A percentile compares a stretch with the other conserved stretches of the same genome.
Evolutionary conservation across 2,888 invertebrate genomes (phyloP).

Genomic region (Eledone cirrhosa): DNA sequence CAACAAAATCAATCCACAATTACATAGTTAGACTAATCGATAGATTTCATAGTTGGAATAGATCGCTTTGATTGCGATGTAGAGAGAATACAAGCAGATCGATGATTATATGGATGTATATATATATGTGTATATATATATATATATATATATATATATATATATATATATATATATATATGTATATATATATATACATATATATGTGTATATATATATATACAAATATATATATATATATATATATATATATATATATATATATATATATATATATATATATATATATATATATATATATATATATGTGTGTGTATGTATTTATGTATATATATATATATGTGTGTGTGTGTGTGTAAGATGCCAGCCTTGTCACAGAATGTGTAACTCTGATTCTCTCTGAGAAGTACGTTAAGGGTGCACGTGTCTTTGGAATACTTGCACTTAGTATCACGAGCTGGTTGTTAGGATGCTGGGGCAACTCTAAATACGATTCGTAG

Average conservation of each 20-base stretch:
- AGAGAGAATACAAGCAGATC: too few species aligned
- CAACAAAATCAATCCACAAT: too few species aligned
- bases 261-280: background rate
- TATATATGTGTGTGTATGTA: background rate
- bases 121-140: background rate
- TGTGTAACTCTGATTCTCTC: background rate
- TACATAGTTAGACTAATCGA: too few species aligned
- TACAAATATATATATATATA: background rate
- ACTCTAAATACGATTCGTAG: background rate
- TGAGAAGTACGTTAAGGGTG: background rate
- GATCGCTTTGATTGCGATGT: too few species aligned
- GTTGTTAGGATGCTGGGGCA: too few species aligned
- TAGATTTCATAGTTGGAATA: too few species aligned
- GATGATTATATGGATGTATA: background rate
- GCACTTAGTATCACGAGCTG: too few species aligned
- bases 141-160: background rate
- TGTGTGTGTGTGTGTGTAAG: background rate
- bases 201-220: slow-evolving; percentile 2
- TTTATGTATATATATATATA: background rate
- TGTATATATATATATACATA: background rate
- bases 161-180: slow-evolving; percentile 1
- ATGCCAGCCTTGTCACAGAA: background rate
- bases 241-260: background rate
- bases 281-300: background rate
- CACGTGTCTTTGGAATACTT: too few species aligned